phyloP scores from a whole-genome alignment of 2,113 vertebrate species.

The Leptocoma aspasia region DNA sequence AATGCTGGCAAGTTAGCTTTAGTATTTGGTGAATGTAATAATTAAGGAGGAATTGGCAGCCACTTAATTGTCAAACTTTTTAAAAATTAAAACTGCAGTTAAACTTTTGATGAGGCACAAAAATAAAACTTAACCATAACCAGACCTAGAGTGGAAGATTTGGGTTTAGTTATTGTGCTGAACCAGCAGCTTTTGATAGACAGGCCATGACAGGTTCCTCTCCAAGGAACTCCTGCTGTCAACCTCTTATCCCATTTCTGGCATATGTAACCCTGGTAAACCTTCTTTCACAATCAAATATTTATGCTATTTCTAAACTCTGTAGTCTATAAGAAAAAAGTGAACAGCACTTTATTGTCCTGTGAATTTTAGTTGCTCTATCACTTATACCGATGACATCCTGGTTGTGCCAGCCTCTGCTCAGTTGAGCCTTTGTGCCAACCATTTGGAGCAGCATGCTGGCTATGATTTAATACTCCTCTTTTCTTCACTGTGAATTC shows the following conservation, averaged over 20 bases:
- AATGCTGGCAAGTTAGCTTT: background rate
- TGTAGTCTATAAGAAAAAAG: background rate
- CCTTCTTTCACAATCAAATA: background rate
- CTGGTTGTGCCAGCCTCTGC: background rate
- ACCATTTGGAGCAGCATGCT: background rate
- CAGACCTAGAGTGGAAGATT: background rate
- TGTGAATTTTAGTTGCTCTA: background rate
- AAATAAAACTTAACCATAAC: background rate
- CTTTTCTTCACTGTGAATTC: background rate
- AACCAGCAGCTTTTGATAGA: background rate
- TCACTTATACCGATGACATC: background rate
- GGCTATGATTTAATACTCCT: background rate
- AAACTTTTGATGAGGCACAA: background rate
- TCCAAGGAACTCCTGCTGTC: background rate
- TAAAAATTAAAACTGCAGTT: background rate
- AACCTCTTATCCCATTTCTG: background rate
- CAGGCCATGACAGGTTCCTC: background rate
- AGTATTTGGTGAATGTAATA: background rate
- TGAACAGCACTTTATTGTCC: background rate
- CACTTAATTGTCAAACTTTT: background rate
- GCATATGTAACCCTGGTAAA: background rate
- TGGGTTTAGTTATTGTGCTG: background rate
- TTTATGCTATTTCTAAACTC: background rate
- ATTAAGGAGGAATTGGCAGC: constrained; percentile 3
- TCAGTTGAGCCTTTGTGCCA: background rate